Conservation (phyloP, 2,888 invertebrate genomes). For the Euproctis similis region DNA sequence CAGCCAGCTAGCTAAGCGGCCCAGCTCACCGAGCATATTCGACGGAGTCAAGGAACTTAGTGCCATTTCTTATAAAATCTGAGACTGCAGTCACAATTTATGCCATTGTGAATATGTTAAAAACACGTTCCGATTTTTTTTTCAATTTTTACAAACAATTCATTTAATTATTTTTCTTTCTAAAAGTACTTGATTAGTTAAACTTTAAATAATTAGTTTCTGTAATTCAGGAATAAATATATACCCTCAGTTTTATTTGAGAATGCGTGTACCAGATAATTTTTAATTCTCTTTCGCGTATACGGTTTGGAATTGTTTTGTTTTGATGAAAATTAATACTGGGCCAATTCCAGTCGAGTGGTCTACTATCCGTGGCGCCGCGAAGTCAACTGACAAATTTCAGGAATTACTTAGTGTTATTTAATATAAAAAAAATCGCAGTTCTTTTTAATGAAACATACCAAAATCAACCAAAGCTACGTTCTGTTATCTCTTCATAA, state of each 20-base stretch:
- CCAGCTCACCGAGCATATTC: constrained; percentile 62
- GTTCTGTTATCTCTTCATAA: constrained; percentile 31
- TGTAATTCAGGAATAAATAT: too few species aligned
- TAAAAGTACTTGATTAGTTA: too few species aligned
- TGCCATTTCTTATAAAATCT: constrained; percentile 36
- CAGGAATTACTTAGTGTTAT: constrained; percentile 28
- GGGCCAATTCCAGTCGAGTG: constrained; percentile 6
- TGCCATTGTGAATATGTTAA: not conserved
- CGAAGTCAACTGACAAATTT: constrained; percentile 42
- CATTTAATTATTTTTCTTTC: too few species aligned
- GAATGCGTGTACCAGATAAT: too few species aligned
- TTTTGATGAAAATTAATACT: not conserved
- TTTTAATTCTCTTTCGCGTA: too few species aligned
- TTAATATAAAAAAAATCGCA: constrained; percentile 23
- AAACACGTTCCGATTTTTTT: too few species aligned
- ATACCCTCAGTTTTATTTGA: too few species aligned
- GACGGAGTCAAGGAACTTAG: constrained; percentile 58
- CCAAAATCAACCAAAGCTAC: constrained; percentile 17
- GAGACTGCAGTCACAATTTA: not conserved
- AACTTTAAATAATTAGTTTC: too few species aligned
- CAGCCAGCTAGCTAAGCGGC: constrained; percentile 60
- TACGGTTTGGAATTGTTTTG: too few species aligned
- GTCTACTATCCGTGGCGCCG: constrained; percentile 22
- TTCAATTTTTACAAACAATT: too few species aligned
- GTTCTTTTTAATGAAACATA: constrained; percentile 19